phyloP scores from a whole-genome alignment of 1,140 invertebrate species.

The Piezodorus guildinii region DNA sequence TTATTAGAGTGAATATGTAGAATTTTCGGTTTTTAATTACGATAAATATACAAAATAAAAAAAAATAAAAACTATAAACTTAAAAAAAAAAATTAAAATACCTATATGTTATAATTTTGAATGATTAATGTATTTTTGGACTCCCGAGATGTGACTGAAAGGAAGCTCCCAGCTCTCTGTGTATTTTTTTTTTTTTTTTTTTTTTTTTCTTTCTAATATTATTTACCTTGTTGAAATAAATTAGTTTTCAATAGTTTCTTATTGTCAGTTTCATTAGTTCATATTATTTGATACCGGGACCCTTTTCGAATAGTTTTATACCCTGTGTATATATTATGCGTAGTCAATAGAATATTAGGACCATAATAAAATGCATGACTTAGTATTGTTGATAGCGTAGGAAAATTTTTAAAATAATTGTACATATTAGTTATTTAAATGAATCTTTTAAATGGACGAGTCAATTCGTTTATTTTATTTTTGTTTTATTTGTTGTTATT shows the following conservation, averaged over 20 bases:
- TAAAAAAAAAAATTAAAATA: no score
- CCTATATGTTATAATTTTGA: no score
- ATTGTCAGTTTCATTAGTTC: no score
- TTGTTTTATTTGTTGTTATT: slow-evolving; percentile 1
- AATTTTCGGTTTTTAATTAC: no score
- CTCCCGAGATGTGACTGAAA: neutral
- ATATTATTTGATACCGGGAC: neutral
- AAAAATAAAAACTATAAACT: no score
- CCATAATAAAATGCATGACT: slow-evolving; percentile 9
- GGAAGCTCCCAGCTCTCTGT: neutral
- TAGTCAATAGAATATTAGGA: neutral
- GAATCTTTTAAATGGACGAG: slow-evolving; percentile 11
- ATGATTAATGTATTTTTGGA: no score
- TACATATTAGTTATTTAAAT: neutral
- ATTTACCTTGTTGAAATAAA: neutral
- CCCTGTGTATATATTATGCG: neutral
- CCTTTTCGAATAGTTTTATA: neutral
- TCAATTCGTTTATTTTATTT: slow-evolving; percentile 17
- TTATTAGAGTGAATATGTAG: no score
- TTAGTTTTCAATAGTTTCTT: neutral
- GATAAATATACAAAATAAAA: no score
- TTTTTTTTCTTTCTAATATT: neutral
- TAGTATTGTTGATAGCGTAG: slow-evolving; percentile 19
- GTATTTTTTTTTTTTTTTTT: neutral
- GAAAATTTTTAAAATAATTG: slow-evolving; percentile 9